Conservation (phyloP, 1,140 invertebrate genomes). For the Myzus persicae region DNA sequence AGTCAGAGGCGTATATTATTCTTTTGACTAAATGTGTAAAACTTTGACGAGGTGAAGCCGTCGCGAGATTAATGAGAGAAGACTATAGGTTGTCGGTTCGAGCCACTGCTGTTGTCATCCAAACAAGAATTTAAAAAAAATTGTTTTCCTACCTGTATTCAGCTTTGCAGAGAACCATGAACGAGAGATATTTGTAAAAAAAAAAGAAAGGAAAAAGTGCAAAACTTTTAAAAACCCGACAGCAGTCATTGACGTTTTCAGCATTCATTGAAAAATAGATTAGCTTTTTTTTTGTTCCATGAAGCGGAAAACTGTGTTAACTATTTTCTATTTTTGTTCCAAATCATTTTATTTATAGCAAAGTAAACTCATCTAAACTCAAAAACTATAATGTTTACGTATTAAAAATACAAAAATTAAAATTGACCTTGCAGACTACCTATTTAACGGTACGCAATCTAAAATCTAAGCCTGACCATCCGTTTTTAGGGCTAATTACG, state of each 20-base stretch:
- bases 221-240: not conserved
- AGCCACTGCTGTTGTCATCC: not conserved
- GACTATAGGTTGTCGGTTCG: not conserved
- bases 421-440: too few species aligned
- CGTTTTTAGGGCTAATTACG: too few species aligned
- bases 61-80: slow-evolving; percentile 41
- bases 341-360: too few species aligned
- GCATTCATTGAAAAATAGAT: slow-evolving; percentile 5
- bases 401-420: too few species aligned
- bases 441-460: too few species aligned
- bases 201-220: not conserved
- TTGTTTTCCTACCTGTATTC: not conserved
- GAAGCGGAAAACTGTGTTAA: not conserved
- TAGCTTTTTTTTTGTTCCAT: not conserved
- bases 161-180: not conserved
- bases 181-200: not conserved
- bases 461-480: too few species aligned
- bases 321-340: too few species aligned
- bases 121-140: not conserved
- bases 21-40: slow-evolving; percentile 41
- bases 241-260: not conserved
- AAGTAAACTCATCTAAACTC: too few species aligned
- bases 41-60: slow-evolving; percentile 34
- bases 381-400: too few species aligned
- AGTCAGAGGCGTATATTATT: not conserved